Evolutionary conservation across 2,797 vertebrate genomes (phyloP), one percentile per base, ranked within the genome.

Genomic region (Acanthornis magna): DNA sequence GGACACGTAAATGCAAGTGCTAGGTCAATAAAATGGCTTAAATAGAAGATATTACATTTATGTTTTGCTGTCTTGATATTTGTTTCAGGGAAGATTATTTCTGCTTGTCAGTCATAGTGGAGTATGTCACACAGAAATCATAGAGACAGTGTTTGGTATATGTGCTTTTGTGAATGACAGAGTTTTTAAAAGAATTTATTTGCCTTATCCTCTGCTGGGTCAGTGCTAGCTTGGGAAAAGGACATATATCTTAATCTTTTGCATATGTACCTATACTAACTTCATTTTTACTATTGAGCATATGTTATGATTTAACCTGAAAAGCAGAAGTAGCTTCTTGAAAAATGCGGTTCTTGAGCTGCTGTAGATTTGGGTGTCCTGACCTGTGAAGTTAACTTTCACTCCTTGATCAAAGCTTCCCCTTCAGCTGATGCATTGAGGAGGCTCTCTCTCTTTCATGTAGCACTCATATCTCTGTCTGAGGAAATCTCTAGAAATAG

Each of bases 321-420:
- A 63, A 66, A 91, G 13, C 8, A 27, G 22, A 74, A 71, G 8
- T 15, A 62, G 3, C 2, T 47, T 12, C 16, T 62, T 73, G 47
- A 73, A 48, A 6, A 66, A 34, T 27, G 8, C 3, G 68, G 7
- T 13, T 2, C 1, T 36, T 85, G 40, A 40, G 5, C 14, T 67
- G 20, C 20, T 78, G 9, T 13, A 23, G 19, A 42, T 85, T 42
- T 88, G 26, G 5, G 4, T 62, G 43, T 85, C 10, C 42, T 70
- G 51, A 48, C 3, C 4, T 0, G 0, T 26, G 16, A 38, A 61
- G 22, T 25, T 72, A 29, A 51, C 10, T 75, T 82, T n/a, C 7
- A 50, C 3, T n/a, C 13, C 21, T 12, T 30, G 55, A 51, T 17
- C 0, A 5, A 68, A 72, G 3, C 11, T 70, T 84, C 7, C 8